Base-by-base conservation (phyloP, 1,140 invertebrate genomes). In the Aphis gossypii region DNA sequence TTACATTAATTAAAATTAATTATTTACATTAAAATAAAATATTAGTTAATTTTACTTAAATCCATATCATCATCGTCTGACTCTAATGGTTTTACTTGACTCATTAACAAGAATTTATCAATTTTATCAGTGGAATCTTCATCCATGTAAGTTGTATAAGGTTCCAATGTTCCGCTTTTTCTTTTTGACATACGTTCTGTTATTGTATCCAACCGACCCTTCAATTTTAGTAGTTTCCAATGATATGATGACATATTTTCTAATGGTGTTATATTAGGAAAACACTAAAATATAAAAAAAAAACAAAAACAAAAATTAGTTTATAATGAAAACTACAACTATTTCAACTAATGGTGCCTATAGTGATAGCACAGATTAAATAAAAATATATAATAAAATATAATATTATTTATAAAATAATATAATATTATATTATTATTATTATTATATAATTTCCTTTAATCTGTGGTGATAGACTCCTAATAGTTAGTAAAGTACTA, bases 71-170 rank as follows among this genome's bases (percentile, higher is more conserved):
- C 92, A n/a, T 93, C 82, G n/a, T 93, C 92, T 20, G 92, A 93
- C 14, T 93, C 92, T 30, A 93, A 41, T 54, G 82, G 92, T 93
- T 93, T 93, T 86, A 93, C 92, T 93, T 93, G 92, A 86, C 82
- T 86, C 92, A 93, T 93, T 41, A 93, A 83, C 9, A 93, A 84
- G 44, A 93, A 93, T 93, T 93, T 93, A 68, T 93, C 92, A 93
- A 93, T 93, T 93, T 84, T 93, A 86, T 93, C 92, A 41, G 92
- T 93, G 2, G 92, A 93, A 93, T 93, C 92, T 93, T 93, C 92
- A 60, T 93, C 92, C 92, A 93, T 93, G 21, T 93, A 93, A 25
- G 92, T 93, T 44, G 48, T 93, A 38, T 93, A 86, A 54, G 82
- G 92, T 93, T 93, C 92, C 48, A 93, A 86, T 14, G 92, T 93